Percentiles rank a stretch among this genome's conserved stretches.
phyloP scores from a whole-genome alignment of 23 tunicate species.

The Diplosoma virens region DNA sequence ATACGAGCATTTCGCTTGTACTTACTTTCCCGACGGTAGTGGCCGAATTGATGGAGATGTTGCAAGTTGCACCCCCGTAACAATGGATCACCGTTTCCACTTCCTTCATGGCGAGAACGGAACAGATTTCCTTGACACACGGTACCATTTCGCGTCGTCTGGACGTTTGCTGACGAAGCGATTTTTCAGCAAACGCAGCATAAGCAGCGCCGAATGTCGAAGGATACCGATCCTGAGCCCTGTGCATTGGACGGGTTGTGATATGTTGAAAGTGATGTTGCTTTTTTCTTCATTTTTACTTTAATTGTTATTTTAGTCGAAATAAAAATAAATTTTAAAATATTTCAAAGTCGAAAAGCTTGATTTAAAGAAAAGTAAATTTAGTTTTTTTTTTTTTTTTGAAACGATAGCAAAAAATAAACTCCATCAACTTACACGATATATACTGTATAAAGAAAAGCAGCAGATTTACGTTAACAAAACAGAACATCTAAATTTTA shows the following conservation, averaged over 20 bases:
- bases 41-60: constrained; percentile 63
- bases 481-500: no score
- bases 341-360: no score
- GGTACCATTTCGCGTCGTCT: constrained; percentile 81
- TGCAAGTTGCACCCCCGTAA: constrained; percentile 92
- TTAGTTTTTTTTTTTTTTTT: no score
- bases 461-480: no score
- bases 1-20: no score
- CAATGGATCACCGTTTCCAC: constrained; percentile 71
- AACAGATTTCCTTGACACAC: constrained; percentile 64
- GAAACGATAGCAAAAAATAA: no score
- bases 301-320: neutral
- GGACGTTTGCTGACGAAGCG: constrained; percentile 56
- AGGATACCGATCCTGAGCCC: constrained; percentile 67
- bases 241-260: constrained; percentile 19
- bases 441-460: no score
- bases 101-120: constrained; percentile 59
- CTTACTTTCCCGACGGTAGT: constrained; percentile 85
- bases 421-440: no score
- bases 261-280: no score
- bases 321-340: neutral
- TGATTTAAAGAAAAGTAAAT: no score
- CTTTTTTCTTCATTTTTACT: neutral
- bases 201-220: constrained; percentile 77
- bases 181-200: constrained; percentile 64